phyloP scores from a whole-genome alignment of 2,113 vertebrate species.

The Oreamnos americanus region DNA sequence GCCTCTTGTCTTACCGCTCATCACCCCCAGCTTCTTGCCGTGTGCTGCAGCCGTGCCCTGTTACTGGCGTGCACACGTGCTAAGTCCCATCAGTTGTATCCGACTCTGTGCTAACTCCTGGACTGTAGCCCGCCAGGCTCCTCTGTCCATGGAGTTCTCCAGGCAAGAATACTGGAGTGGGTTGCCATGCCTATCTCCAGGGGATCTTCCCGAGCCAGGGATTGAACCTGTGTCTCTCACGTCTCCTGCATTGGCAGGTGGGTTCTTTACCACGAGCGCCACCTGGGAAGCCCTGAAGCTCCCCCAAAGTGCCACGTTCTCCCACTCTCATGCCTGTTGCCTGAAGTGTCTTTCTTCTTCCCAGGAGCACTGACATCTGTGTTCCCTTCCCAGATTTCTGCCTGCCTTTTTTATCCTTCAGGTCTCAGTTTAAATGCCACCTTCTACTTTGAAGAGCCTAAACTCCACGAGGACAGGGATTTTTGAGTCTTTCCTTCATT shows the following conservation, averaged over 20 bases:
- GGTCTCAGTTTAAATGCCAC: neutral
- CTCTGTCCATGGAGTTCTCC: neutral
- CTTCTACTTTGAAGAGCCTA: neutral
- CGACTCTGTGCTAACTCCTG: neutral
- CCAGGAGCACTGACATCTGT: neutral
- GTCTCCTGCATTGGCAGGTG: neutral
- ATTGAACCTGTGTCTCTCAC: neutral
- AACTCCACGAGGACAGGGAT: rapidly evolving
- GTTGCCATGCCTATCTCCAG: neutral
- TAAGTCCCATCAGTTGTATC: neutral
- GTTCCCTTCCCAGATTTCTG: neutral
- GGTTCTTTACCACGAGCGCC: neutral
- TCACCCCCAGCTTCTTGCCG: neutral
- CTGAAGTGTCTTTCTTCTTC: rapidly evolving
- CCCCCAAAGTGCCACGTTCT: neutral
- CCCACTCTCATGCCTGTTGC: neutral
- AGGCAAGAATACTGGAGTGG: neutral
- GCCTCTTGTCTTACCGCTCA: neutral
- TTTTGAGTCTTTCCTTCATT: neutral
- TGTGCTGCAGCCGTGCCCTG: neutral
- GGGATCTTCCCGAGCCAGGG: neutral
- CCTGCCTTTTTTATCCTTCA: neutral
- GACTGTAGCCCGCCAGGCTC: neutral
- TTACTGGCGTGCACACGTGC: rapidly evolving
- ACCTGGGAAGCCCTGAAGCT: neutral